Conservation (phyloP, 2,113 vertebrate species). For the Antechinus flavipes region DNA sequence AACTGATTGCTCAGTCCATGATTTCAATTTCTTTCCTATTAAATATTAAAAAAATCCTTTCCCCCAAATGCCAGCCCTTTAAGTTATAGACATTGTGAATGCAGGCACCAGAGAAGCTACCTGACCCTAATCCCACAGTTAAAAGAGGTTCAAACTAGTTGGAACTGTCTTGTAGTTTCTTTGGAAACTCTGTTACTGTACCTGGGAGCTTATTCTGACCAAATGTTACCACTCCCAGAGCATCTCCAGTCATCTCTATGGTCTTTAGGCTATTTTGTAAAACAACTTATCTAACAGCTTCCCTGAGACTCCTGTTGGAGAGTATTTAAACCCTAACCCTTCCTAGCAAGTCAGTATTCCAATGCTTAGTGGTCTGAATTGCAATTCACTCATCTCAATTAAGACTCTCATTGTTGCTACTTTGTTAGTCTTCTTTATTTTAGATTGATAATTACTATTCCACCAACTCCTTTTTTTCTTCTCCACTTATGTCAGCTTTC, state of each 20-base stretch:
- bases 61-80: background rate
- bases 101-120: background rate
- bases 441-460: background rate
- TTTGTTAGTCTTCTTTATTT: background rate
- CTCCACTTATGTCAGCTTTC: background rate
- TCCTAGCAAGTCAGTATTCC: no score
- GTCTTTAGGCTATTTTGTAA: background rate
- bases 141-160: background rate
- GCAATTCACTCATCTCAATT: background rate
- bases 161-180: background rate
- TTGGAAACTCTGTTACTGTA: background rate
- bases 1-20: background rate
- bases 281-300: background rate
- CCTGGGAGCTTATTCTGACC: background rate
- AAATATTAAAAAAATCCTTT: background rate
- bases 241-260: background rate
- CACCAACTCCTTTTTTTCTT: background rate
- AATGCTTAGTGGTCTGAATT: background rate
- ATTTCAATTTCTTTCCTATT: background rate
- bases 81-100: background rate
- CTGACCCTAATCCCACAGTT: background rate
- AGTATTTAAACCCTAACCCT: background rate
- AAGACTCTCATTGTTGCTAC: background rate
- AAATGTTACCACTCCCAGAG: background rate
- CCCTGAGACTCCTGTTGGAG: background rate